Percentiles rank a stretch among this genome's conserved stretches.
phyloP scores from a whole-genome alignment of 2,113 vertebrate genomes.

The Tyrannus savana region DNA sequence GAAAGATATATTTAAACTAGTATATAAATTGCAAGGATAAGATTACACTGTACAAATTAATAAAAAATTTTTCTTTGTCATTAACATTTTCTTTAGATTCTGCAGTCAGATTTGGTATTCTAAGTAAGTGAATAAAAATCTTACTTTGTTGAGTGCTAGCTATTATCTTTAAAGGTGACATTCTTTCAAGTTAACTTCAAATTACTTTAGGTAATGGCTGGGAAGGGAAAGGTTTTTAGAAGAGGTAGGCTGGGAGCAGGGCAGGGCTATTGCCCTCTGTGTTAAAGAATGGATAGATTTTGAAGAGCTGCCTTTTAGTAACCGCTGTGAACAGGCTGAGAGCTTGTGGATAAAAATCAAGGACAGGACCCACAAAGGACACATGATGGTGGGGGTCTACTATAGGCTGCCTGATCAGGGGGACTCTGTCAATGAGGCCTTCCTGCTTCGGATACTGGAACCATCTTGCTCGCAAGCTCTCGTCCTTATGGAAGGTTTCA shows the following conservation, averaged over 20 bases:
- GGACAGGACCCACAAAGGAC: neutral
- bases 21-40: neutral
- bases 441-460: neutral
- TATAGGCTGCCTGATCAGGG: neutral
- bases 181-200: neutral
- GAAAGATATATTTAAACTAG: neutral
- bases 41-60: neutral
- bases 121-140: neutral
- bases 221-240: neutral
- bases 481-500: neutral
- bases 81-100: neutral
- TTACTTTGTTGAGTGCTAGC: neutral
- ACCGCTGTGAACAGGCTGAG: neutral
- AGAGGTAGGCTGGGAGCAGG: neutral
- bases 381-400: neutral
- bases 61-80: neutral
- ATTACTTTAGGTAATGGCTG: neutral
- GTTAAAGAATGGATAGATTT: too few relatives aligned
- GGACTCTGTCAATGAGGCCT: neutral
- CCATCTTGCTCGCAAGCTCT: neutral
- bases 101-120: neutral
- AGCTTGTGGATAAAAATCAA: neutral
- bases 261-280: neutral
- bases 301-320: neutral
- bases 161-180: neutral